Evolutionary conservation across 2,113 vertebrate genomes (phyloP).

Genomic region (Oxygymnocypris stewartii): DNA sequence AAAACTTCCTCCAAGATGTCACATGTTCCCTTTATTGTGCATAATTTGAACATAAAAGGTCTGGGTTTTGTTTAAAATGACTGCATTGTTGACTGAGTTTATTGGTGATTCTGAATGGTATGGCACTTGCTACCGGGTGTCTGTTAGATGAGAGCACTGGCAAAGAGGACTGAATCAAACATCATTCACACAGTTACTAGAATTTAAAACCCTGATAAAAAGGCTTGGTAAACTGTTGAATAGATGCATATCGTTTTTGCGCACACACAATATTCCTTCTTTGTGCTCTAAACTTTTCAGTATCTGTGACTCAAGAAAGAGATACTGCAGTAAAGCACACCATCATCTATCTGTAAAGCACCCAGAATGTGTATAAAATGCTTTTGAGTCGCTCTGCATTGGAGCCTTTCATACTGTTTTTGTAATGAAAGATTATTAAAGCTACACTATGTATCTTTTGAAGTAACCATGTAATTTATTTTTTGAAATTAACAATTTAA

Average conservation of each 20-base stretch:
- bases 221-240: background rate
- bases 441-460: background rate
- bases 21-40: background rate
- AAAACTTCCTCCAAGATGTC: background rate
- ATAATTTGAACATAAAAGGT: background rate
- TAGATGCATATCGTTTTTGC: background rate
- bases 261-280: background rate
- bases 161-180: background rate
- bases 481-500: background rate
- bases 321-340: background rate
- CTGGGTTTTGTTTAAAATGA: background rate
- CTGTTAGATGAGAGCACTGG: background rate
- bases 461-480: background rate
- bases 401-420: background rate
- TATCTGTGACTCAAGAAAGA: background rate
- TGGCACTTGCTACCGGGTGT: background rate
- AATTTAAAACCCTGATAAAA: conserved; percentile 5
- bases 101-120: background rate
- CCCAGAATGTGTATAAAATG: background rate
- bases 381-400: background rate
- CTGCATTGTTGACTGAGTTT: background rate
- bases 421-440: background rate
- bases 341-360: background rate
- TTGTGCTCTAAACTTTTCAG: background rate
- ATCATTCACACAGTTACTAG: background rate